phyloP scores from a whole-genome alignment of 2,888 invertebrate species.

The Cynaeus angustus region DNA sequence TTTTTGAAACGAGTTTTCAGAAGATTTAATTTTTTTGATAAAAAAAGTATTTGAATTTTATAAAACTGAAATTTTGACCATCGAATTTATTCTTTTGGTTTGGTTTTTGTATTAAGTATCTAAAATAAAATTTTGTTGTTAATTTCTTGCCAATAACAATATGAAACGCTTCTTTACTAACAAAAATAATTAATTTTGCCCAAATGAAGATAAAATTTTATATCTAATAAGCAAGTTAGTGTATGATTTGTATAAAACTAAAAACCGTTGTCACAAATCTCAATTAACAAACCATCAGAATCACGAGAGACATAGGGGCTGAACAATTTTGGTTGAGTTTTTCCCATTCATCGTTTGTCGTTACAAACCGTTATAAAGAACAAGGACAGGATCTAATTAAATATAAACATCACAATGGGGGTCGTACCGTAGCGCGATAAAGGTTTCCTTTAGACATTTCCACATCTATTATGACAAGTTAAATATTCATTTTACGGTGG shows the following conservation, averaged over 20 bases:
- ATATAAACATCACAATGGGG: constrained; percentile 65
- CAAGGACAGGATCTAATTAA: constrained; percentile 60
- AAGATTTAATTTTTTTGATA: too few relatives aligned
- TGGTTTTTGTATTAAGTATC: too few relatives aligned
- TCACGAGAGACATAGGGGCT: constrained; percentile 34
- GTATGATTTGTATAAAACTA: background rate
- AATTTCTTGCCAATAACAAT: too few relatives aligned
- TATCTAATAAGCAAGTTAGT: too few relatives aligned
- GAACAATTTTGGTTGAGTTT: constrained; percentile 21
- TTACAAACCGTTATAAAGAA: constrained; percentile 32
- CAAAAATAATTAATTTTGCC: too few relatives aligned
- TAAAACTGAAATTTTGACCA: too few relatives aligned
- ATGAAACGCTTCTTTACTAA: too few relatives aligned
- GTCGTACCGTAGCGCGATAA: constrained; percentile 61
- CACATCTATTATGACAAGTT: constrained; percentile 67
- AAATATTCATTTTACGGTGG: constrained; percentile 67
- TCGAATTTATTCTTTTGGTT: too few relatives aligned
- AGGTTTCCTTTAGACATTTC: constrained; percentile 62
- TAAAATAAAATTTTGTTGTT: too few relatives aligned
- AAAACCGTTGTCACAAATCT: constrained; percentile 26
- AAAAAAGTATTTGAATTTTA: too few relatives aligned
- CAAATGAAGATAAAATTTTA: too few relatives aligned
- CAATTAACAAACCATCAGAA: constrained; percentile 45
- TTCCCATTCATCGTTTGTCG: constrained; percentile 45
- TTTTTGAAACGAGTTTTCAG: too few relatives aligned